phyloP scores from a whole-genome alignment of 2,888 invertebrate genomes.

The Diarsia brunnea region DNA sequence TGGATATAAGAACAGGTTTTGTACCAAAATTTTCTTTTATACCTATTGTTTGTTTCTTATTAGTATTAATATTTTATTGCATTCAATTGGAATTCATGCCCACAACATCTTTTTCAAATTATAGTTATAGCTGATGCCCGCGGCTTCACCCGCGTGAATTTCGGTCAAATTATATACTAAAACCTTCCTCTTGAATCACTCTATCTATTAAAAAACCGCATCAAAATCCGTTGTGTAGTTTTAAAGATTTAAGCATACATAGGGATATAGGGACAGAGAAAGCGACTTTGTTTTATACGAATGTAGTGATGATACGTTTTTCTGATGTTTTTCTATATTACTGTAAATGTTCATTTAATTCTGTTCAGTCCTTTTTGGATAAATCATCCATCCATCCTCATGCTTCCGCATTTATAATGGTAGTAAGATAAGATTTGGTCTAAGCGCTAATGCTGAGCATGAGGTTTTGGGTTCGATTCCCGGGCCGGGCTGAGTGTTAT shows the following conservation, averaged over 20 bases:
- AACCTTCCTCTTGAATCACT: too few species aligned
- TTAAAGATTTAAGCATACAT: too few species aligned
- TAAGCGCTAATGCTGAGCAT: background rate
- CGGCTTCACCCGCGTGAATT: too few species aligned
- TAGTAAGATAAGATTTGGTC: background rate
- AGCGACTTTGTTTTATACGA: too few species aligned
- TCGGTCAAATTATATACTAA: too few species aligned
- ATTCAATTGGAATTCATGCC: background rate
- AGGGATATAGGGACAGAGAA: too few species aligned
- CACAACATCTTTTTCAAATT: too few species aligned
- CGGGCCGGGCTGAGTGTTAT: background rate
- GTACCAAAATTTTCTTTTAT: conserved; percentile 20
- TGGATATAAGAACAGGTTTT: conserved; percentile 11
- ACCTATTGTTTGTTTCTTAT: background rate
- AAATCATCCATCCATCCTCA: background rate
- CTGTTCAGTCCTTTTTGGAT: background rate
- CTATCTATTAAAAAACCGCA: too few species aligned
- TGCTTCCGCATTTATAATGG: background rate
- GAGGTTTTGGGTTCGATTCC: background rate
- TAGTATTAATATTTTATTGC: conserved; percentile 15
- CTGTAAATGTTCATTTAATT: background rate
- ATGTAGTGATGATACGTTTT: too few species aligned
- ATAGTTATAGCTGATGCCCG: too few species aligned
- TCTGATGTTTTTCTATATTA: background rate
- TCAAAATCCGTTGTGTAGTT: too few species aligned